These are phyloP conservation scores for Drosophila merina DNA, from an alignment of 2,888 invertebrate species.

Conservation along the genomic window DNA sequence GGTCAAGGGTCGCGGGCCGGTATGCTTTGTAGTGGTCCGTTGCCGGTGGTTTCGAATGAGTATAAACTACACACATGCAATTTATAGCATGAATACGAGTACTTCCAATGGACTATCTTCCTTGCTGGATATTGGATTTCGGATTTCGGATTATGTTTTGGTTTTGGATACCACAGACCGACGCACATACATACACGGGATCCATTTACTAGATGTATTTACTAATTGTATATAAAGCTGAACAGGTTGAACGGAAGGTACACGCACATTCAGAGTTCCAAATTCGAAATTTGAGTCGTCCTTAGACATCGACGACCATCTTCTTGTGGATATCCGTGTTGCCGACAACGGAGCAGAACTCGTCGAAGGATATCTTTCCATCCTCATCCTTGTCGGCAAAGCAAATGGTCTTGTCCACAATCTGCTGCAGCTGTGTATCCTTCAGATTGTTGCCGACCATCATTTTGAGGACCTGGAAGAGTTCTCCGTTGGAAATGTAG, in stretches of 20 bases:
- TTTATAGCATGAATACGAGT: conserved; percentile 17
- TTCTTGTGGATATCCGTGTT: conserved; percentile 99
- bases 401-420: conserved; percentile 99
- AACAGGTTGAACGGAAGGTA: conserved; percentile 33
- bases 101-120: background rate
- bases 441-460: conserved; percentile 99
- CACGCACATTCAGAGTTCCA: conserved; percentile 15
- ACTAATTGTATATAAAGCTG: conserved; percentile 28
- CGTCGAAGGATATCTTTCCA: conserved; percentile 99
- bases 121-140: background rate
- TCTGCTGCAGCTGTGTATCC: conserved; percentile 99
- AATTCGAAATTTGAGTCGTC: background rate
- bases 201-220: conserved; percentile 19
- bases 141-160: background rate
- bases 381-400: conserved; percentile 99
- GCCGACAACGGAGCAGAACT: conserved; percentile 99
- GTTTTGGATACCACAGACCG: conserved; percentile 35
- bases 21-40: conserved; percentile 38
- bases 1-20: background rate
- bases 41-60: conserved; percentile 50
- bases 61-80: conserved; percentile 44
- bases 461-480: conserved; percentile 99
- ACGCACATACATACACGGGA: conserved; percentile 30
- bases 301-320: conserved; percentile 99
- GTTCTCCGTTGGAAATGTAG: conserved; percentile 99